Percentiles rank a stretch among this genome's conserved stretches.
phyloP scores from a whole-genome alignment of 2,113 vertebrate genomes.

The Pycnonotus jocosus region DNA sequence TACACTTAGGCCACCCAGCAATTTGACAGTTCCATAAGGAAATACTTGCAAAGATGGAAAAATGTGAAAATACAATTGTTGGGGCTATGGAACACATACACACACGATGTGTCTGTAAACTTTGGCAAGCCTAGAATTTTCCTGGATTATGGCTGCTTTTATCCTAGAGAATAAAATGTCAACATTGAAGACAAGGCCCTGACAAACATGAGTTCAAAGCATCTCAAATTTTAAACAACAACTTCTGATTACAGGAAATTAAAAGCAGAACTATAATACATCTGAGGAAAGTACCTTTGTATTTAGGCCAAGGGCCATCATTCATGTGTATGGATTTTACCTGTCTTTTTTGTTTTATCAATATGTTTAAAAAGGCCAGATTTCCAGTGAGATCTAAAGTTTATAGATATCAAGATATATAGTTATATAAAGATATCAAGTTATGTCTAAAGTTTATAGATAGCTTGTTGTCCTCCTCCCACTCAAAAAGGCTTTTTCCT shows the following conservation, averaged over 20 bases:
- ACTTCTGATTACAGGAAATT: neutral
- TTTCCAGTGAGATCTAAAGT: neutral
- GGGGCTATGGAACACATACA: neutral
- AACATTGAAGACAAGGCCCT: neutral
- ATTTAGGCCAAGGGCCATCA: neutral
- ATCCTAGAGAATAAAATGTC: neutral
- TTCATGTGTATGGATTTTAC: neutral
- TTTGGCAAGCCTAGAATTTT: neutral
- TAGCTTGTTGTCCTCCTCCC: neutral
- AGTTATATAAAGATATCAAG: too few relatives aligned
- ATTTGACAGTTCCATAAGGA: neutral
- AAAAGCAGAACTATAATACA: neutral
- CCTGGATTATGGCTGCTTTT: neutral
- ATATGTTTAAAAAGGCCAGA: neutral
- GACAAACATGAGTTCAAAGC: neutral
- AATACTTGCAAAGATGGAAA: neutral
- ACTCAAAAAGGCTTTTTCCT: neutral
- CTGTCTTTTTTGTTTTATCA: neutral
- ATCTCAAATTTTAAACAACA: neutral
- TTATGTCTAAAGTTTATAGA: neutral
- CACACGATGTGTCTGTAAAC: fast-evolving
- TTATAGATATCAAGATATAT: too few relatives aligned
- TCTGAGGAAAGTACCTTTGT: neutral
- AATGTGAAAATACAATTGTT: neutral
- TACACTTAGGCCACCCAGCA: neutral